Base-by-base conservation (phyloP, 1,140 invertebrate genomes). In the Achatina immaculata region DNA sequence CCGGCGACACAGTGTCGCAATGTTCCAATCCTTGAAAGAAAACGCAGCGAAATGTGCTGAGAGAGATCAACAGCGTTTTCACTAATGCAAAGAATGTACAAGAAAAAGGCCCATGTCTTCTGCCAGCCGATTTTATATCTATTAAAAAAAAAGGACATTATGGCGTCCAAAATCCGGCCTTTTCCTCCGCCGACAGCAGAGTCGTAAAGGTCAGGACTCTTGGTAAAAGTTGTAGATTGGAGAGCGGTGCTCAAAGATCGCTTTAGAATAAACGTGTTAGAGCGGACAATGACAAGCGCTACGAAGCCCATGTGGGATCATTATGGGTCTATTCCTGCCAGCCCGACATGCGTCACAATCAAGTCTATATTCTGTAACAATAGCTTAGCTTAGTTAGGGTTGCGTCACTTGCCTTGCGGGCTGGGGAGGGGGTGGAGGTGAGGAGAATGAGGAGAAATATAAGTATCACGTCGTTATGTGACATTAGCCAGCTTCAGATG, bases 1-100 rank as follows among this genome's bases (percentile, higher is more conserved):
- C 6, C 11, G 58, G 58, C 58, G 58, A 62, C 58, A 62, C 4
- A 62, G 58, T 62, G 58, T 62, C 58, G 58, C 58, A 31, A 62
- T 62, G 58, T 62, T 62, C 31, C n/a, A 31, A 62, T 62, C 58
- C 6, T 2, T 31, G 6, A 31, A 28, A 34, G 3, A 62, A 28
- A 31, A 34, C 7, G 58, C 28, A 9, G 58, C 28, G n/a, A 55
- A 62, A 6, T 62, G 58, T 31, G 28, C 58, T 4, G n/a, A n/a
- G n/a, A 62, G 6, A 62, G 4, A 55, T 11, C 51, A 55, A 62
- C 58, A 55, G 3, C 28, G 4, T 62, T 34, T 62, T 62, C 31
- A 62, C 58, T 6, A 34, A n/a, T 31, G 58, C 58, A 34, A 28
- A 62, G n/a, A 62, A 62, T 31, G 58, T 62, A 9, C 9, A 31